Percentiles rank a stretch among this genome's conserved stretches.
Evolutionary conservation across 2,888 invertebrate species (phyloP).

Genomic region (Hemithea aestivaria): DNA sequence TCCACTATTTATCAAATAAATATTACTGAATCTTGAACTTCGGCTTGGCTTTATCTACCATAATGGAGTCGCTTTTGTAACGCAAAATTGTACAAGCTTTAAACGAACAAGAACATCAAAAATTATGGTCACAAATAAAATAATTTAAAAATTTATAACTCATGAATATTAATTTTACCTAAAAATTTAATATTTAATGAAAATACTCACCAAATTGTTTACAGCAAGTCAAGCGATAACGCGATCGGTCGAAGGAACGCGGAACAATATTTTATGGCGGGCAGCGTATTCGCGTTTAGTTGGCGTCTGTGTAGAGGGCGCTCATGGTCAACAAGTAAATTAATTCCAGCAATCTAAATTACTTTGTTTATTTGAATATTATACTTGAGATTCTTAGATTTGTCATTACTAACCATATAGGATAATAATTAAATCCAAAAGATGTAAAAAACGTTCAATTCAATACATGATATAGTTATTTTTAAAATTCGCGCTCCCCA

Average conservation of each 20-base stretch:
- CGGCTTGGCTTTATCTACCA: slow-evolving; percentile 4
- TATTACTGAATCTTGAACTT: not conserved
- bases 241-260: slow-evolving; percentile 35
- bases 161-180: slow-evolving; percentile 19
- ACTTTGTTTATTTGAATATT: no score
- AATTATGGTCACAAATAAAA: not conserved
- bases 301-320: slow-evolving; percentile 76
- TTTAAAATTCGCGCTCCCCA: no score
- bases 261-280: slow-evolving; percentile 57
- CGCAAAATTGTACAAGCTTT: slow-evolving; percentile 2
- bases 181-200: slow-evolving; percentile 21
- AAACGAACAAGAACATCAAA: not conserved
- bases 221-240: slow-evolving; percentile 59
- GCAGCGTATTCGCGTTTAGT: slow-evolving; percentile 48
- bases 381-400: no score
- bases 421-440: no score
- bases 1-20: no score
- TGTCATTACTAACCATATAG: no score
- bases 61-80: slow-evolving; percentile 15
- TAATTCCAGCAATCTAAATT: no score
- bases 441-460: no score
- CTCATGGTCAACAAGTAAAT: slow-evolving; percentile 25
- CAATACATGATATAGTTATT: no score
- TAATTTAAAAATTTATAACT: slow-evolving; percentile 1
- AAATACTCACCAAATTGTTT: slow-evolving; percentile 68